phyloP scores from a whole-genome alignment of 2,888 invertebrate genomes.

The Tholera decimalis region DNA sequence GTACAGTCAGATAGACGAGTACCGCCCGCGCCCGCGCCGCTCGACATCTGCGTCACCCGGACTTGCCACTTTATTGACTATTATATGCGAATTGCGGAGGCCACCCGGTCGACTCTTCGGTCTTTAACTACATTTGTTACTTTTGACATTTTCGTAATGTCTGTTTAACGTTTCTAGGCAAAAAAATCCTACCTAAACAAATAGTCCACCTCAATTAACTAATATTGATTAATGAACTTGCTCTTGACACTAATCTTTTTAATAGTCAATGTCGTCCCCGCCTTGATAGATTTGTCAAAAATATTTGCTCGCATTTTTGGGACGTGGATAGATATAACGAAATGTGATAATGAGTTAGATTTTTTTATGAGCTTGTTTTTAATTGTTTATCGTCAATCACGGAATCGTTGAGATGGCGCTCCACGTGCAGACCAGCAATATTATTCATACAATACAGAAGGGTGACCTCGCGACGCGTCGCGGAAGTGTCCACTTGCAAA shows the following conservation, averaged over 20 bases:
- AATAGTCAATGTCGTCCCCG: conserved; percentile 41
- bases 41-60: conserved; percentile 81
- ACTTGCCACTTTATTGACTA: conserved; percentile 83
- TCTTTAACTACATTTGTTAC: conserved; percentile 63
- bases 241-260: conserved; percentile 52
- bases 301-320: conserved; percentile 51
- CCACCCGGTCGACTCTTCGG: conserved; percentile 75
- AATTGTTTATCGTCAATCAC: conserved; percentile 69
- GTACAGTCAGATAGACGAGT: conserved; percentile 87
- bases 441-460: conserved; percentile 71
- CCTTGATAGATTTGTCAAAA: conserved; percentile 56
- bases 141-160: conserved; percentile 60
- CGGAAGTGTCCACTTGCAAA: conserved; percentile 88
- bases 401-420: conserved; percentile 71
- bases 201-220: conserved; percentile 42
- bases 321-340: conserved; percentile 1
- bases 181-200: conserved; percentile 27
- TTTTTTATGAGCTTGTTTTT: conserved; percentile 30
- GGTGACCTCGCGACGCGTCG: conserved; percentile 77
- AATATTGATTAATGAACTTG: conserved; percentile 52
- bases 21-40: conserved; percentile 73
- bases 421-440: conserved; percentile 65
- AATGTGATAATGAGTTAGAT: conserved; percentile 8
- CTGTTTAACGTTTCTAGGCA: conserved; percentile 34
- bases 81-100: conserved; percentile 83